Evolutionary conservation across 2,797 vertebrate species (phyloP), one percentile per base, ranked within the genome.

Genomic region (Coendou prehensilis): DNA sequence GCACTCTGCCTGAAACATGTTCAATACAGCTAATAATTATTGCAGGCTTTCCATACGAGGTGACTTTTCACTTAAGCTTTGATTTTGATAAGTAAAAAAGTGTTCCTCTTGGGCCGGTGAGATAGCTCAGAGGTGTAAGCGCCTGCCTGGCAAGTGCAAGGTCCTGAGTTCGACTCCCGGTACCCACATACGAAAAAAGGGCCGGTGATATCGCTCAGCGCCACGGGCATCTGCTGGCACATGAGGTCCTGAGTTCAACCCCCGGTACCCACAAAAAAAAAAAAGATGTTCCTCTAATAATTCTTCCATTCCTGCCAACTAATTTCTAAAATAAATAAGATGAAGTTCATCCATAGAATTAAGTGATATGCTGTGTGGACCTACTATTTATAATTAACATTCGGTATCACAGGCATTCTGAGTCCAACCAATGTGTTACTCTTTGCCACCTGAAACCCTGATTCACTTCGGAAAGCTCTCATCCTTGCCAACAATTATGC

Each of bases 11-110:
- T 63, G 50, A 63, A 93, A 47, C 54, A 11, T 8, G 5, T 45
- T 86, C 56, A 23, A 7, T 18, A 63, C 50, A 67, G 47, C 93
- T 84, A 57, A 57, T 56, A 84, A 80, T 86, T 61, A 81, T 20
- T 56, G 5, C 5, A 93, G 47, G 5, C 52, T 86, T 95, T 92
- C 37, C 37, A 90, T 52, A 87, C 30, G 18, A 87, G 41, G 6
- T 67, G 50, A 92, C n/a, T 92, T 95, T 67, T 71, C 45, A 89
- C 45, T 33, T 93, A 71, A 75, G n/a, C 64, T 57, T 93, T 94
- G 41, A 30, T 81, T 93, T 87, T 93, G 22, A 93, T 57, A 10
- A 13, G 14, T 7, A 17, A 93, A 95, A 41, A 41, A 41, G 37
- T 41, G 37, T 41, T 41, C 37, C 37, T 41, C 37, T 41, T 41